Evolutionary conservation across 1,140 invertebrate genomes (phyloP).

Genomic region (Hestina assimilis): DNA sequence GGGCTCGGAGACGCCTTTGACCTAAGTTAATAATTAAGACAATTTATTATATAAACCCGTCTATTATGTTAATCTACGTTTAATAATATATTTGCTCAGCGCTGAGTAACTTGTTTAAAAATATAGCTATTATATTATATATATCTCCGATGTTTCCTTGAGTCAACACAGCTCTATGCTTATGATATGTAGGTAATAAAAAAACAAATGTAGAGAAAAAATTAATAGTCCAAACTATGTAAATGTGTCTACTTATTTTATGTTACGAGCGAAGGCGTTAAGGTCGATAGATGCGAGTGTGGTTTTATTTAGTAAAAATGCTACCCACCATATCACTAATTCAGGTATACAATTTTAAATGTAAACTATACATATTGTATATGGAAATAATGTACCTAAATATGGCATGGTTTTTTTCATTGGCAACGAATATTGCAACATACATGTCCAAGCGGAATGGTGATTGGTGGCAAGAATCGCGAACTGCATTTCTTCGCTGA

Average conservation of each 20-base stretch:
- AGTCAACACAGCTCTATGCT: not conserved
- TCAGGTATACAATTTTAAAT: not conserved
- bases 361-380: not conserved
- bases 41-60: constrained; percentile 19
- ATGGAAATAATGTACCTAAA: no score
- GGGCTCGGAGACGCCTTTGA: constrained; percentile 2
- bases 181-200: no score
- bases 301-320: not conserved
- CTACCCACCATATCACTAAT: not conserved
- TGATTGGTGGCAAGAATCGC: no score
- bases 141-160: not conserved
- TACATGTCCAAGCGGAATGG: no score
- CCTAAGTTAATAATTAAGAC: constrained; percentile 14
- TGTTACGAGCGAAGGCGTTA: not conserved
- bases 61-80: constrained; percentile 11
- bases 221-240: not conserved
- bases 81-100: constrained; percentile 14
- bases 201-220: not conserved
- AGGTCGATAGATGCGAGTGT: not conserved
- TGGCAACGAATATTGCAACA: no score
- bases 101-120: constrained; percentile 4
- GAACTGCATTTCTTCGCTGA: no score
- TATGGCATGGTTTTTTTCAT: no score
- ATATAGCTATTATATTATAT: not conserved
- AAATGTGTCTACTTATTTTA: not conserved